Conservation (phyloP, 1,140 invertebrate genomes). For the Drosophila aff. region DNA sequence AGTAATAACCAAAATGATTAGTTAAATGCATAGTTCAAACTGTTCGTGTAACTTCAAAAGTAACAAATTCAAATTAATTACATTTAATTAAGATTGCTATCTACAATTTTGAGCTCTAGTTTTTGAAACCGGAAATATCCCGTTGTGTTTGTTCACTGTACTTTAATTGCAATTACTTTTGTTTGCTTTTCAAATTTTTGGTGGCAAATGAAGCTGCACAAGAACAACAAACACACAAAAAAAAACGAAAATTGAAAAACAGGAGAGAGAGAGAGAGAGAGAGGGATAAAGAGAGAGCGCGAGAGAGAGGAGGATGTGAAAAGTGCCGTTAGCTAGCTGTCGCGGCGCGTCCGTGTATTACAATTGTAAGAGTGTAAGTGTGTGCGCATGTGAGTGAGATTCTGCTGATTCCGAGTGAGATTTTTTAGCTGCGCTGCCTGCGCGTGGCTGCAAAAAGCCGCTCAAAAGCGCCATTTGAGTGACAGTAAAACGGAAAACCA, state of each 20-base stretch:
- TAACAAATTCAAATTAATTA: not conserved
- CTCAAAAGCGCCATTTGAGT: slow-evolving; percentile 40
- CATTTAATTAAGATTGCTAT: not conserved
- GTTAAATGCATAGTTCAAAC: not conserved
- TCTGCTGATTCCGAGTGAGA: slow-evolving; percentile 37
- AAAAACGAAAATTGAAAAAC: slow-evolving; percentile 15
- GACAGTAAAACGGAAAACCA: slow-evolving; percentile 13
- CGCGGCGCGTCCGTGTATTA: slow-evolving; percentile 56
- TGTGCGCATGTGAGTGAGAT: slow-evolving; percentile 46
- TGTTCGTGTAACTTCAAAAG: not conserved
- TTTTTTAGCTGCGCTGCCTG: slow-evolving; percentile 56
- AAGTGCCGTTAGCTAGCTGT: slow-evolving; percentile 65
- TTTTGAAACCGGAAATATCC: not conserved
- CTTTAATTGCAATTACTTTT: slow-evolving; percentile 38
- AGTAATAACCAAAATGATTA: not conserved
- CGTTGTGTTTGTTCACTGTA: slow-evolving; percentile 19
- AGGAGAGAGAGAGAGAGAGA: slow-evolving; percentile 11
- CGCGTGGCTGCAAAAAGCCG: slow-evolving; percentile 52
- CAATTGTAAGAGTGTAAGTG: slow-evolving; percentile 41
- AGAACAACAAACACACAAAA: slow-evolving; percentile 5
- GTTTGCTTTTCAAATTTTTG: slow-evolving; percentile 45
- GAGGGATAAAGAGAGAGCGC: slow-evolving; percentile 18
- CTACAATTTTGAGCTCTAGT: not conserved
- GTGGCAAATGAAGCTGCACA: slow-evolving; percentile 40
- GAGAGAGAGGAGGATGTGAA: slow-evolving; percentile 48